These are phyloP conservation scores for Euschistus heros DNA, from an alignment of 1,140 invertebrate genomes.

Conservation along the genomic window DNA sequence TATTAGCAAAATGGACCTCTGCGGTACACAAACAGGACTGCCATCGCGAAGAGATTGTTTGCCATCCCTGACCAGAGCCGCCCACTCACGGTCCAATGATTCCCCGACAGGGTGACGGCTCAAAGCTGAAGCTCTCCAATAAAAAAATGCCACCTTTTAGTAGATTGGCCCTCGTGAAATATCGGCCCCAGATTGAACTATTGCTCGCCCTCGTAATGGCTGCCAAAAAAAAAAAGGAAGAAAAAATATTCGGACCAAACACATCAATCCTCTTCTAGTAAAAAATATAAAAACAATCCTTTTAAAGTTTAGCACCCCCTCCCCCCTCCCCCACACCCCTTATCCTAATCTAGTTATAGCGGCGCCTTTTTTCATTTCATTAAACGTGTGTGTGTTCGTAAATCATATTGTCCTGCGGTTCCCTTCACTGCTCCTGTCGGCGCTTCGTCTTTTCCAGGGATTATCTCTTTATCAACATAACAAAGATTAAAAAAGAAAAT, in stretches of 20 bases:
- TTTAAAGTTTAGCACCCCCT: background rate
- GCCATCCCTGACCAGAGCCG: no score
- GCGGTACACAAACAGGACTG: no score
- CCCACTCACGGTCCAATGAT: background rate
- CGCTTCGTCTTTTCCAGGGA: no score
- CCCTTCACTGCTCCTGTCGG: no score
- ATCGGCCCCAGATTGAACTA: conserved; percentile 21
- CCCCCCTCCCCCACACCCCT: background rate
- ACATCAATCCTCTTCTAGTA: conserved; percentile 11
- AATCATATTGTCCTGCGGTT: conserved; percentile 3
- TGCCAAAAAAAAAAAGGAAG: conserved; percentile 9
- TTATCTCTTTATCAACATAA: no score
- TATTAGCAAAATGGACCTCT: no score
- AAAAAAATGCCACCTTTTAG: conserved; percentile 25
- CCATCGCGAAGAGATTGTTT: no score
- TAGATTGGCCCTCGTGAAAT: conserved; percentile 20
- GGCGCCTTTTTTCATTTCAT: background rate
- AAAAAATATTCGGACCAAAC: conserved; percentile 11
- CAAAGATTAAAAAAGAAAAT: no score
- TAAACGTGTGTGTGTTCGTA: conserved; percentile 7
- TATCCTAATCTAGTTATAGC: conserved; percentile 4
- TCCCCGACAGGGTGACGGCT: background rate
- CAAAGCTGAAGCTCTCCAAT: background rate
- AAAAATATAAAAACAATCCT: conserved; percentile 16
- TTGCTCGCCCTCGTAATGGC: conserved; percentile 11